phyloP scores from a whole-genome alignment of 2,888 invertebrate genomes.

The Agriopis leucophaearia region DNA sequence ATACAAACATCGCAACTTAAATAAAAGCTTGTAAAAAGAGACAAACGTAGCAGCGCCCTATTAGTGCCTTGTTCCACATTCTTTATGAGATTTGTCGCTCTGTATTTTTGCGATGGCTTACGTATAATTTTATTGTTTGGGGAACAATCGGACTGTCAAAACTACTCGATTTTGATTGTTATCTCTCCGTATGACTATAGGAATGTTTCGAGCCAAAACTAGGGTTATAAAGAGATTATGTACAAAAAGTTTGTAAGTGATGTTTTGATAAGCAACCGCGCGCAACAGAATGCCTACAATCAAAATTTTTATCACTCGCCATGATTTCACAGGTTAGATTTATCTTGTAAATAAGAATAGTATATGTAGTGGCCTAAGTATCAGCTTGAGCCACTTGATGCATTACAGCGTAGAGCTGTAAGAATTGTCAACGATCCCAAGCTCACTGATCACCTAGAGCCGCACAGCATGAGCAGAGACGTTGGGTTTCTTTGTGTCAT shows the following conservation, averaged over 20 bases:
- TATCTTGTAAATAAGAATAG: no score
- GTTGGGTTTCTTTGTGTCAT: no score
- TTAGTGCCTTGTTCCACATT: background rate
- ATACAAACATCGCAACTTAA: no score
- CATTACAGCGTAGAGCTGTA: no score
- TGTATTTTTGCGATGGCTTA: constrained; percentile 6
- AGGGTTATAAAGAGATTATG: constrained; percentile 29
- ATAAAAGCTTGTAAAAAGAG: no score
- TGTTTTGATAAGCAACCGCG: background rate
- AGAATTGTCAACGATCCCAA: no score
- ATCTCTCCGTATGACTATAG: constrained; percentile 15
- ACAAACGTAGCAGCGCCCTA: background rate
- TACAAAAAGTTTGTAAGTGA: background rate
- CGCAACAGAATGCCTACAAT: background rate
- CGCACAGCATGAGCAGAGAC: no score
- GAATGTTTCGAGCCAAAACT: constrained; percentile 12
- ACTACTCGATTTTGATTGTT: constrained; percentile 24
- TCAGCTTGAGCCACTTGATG: no score
- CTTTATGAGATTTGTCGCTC: background rate
- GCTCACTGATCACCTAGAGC: no score
- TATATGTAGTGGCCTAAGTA: no score
- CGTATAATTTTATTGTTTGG: constrained; percentile 43
- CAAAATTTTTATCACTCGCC: no score
- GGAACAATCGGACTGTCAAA: constrained; percentile 32
- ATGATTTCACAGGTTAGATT: no score